Evolutionary conservation across 2,797 vertebrate genomes (phyloP).

Genomic region (Thalassophryne amazonica): DNA sequence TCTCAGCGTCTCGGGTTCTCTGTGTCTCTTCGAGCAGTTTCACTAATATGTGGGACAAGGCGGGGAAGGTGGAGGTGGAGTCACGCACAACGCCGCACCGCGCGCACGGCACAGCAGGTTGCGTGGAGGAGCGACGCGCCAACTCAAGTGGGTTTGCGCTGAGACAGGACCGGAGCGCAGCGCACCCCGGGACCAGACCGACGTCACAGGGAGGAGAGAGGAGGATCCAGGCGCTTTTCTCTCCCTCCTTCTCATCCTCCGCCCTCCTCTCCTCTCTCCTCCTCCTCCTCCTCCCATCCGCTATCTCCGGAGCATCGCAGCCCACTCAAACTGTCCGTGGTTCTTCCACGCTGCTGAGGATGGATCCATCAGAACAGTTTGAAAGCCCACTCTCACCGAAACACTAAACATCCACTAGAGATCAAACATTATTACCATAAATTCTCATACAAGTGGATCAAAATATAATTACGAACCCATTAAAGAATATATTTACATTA

Average conservation of each 20-base stretch:
- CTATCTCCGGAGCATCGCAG: conserved; percentile 45
- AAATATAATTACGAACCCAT: background rate
- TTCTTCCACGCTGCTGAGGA: conserved; percentile 16
- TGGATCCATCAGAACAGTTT: background rate
- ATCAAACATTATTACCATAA: background rate
- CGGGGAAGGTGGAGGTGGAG: conserved; percentile 23
- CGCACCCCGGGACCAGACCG: conserved; percentile 65
- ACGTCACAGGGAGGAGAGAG: conserved; percentile 82
- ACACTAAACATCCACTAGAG: too few species aligned
- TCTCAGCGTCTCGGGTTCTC: conserved; percentile 7
- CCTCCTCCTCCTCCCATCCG: conserved; percentile 21
- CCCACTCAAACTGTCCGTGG: conserved; percentile 23
- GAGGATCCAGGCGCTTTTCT: conserved; percentile 40
- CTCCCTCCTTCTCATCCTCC: background rate
- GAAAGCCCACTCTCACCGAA: background rate
- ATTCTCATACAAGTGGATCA: too few species aligned
- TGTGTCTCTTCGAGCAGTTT: conserved; percentile 31
- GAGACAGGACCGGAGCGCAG: conserved; percentile 63
- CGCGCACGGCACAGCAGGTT: conserved; percentile 25
- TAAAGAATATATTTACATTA: background rate
- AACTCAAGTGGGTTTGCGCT: conserved; percentile 48
- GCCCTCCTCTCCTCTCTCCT: background rate
- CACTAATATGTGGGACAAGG: conserved; percentile 40
- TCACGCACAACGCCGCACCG: conserved; percentile 11
- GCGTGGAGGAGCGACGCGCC: conserved; percentile 25